phyloP scores from a whole-genome alignment of 2,888 invertebrate species.

The Pachydiplax longipennis region DNA sequence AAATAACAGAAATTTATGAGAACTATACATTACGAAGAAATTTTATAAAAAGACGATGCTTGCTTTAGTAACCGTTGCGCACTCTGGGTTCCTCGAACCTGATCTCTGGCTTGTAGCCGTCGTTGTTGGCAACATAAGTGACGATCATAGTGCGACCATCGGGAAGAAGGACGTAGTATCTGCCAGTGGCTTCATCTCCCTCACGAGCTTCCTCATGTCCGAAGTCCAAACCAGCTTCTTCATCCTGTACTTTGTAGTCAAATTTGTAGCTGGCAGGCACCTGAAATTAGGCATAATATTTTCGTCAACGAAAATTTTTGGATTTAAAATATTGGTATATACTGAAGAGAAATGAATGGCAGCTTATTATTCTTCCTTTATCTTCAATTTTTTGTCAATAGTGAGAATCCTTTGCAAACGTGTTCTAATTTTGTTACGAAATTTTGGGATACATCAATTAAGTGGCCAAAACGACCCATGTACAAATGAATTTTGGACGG shows the following conservation, averaged over 20 bases:
- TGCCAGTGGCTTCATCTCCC: constrained; percentile 81
- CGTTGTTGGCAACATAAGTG: constrained; percentile 82
- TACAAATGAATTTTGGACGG: too few relatives aligned
- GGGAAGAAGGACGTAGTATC: constrained; percentile 85
- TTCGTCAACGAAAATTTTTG: too few relatives aligned
- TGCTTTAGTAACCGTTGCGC: not conserved
- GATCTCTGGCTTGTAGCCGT: constrained; percentile 82
- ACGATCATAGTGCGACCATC: constrained; percentile 88
- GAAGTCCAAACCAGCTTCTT: constrained; percentile 79
- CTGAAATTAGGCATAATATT: constrained; percentile 59
- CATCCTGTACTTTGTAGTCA: constrained; percentile 84
- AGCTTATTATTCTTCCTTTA: not conserved
- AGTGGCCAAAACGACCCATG: too few relatives aligned
- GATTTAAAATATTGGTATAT: not conserved
- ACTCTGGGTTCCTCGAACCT: constrained; percentile 71
- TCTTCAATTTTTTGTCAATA: too few relatives aligned
- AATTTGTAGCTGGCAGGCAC: constrained; percentile 88
- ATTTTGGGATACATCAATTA: too few relatives aligned
- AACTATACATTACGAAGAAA: too few relatives aligned
- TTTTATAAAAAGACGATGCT: not conserved
- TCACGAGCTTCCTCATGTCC: constrained; percentile 85
- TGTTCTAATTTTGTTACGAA: too few relatives aligned
- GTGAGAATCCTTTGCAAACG: too few relatives aligned
- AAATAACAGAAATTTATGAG: too few relatives aligned
- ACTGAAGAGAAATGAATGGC: not conserved